Evolutionary conservation across 2,888 invertebrate species (phyloP).

Genomic region (Yponomeuta evonymella): DNA sequence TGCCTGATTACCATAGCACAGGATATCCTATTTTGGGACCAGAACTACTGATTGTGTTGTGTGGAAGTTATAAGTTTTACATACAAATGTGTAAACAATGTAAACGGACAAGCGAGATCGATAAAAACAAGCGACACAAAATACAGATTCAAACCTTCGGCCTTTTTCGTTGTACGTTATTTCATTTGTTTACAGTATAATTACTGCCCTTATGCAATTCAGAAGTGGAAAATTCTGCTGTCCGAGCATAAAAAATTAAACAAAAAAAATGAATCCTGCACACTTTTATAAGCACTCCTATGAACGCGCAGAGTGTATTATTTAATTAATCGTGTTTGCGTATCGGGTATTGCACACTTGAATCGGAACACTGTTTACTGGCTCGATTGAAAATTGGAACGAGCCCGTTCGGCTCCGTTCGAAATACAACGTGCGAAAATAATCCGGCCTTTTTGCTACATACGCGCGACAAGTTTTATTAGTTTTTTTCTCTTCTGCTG

Average conservation of each 20-base stretch:
- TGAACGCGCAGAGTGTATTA: background rate
- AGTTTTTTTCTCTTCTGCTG: constrained; percentile 8
- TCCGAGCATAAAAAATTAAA: background rate
- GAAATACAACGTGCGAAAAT: background rate
- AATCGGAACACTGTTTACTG: background rate
- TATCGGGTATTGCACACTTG: constrained; percentile 2
- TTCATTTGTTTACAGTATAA: too few species aligned
- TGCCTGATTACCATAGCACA: too few species aligned
- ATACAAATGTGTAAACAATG: too few species aligned
- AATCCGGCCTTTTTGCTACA: background rate
- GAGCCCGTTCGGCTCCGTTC: background rate
- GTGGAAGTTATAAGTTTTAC: too few species aligned
- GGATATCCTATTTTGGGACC: too few species aligned
- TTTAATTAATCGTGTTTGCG: background rate
- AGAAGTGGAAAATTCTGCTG: too few species aligned
- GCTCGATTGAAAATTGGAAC: constrained; percentile 7
- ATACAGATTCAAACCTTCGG: too few species aligned
- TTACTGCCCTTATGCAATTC: too few species aligned
- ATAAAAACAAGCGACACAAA: too few species aligned
- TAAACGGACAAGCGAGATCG: too few species aligned
- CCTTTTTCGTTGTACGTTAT: too few species aligned
- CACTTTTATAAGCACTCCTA: background rate
- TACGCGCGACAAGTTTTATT: constrained; percentile 12
- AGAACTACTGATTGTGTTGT: too few species aligned
- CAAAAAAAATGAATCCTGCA: background rate